A percentile compares a stretch with the other conserved stretches of the same genome.
These are phyloP conservation scores for Tychaedon coryphoeus DNA, from an alignment of 2,113 vertebrate species.

Conservation along the genomic window DNA sequence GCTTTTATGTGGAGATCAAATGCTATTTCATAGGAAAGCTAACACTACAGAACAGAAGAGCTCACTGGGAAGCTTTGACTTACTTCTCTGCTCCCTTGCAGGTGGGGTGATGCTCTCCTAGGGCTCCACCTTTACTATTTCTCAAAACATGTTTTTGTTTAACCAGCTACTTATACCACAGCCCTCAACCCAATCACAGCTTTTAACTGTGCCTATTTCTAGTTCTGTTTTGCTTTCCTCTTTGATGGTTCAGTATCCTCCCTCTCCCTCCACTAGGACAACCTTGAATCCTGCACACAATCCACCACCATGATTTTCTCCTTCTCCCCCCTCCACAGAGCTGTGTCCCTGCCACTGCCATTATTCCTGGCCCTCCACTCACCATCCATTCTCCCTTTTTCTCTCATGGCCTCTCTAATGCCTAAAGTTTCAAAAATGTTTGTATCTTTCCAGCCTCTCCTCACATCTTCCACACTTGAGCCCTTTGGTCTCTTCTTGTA, in stretches of 20 bases:
- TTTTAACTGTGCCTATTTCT: background rate
- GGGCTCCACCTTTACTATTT: background rate
- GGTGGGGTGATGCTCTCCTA: background rate
- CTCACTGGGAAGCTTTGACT: background rate
- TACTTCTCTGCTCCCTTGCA: background rate
- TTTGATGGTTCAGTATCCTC: background rate
- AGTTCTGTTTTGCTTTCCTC: background rate
- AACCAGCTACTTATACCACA: background rate
- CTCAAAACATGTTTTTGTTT: background rate
- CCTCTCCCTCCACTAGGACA: background rate
- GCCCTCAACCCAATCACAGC: background rate
- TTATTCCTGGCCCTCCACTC: background rate
- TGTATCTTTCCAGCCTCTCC: background rate
- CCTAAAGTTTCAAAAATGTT: background rate
- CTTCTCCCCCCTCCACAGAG: background rate
- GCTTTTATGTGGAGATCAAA: constrained; percentile 34
- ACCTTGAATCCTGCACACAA: background rate
- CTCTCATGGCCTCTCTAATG: background rate
- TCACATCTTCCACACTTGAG: background rate
- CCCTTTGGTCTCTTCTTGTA: background rate
- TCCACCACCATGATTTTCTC: background rate
- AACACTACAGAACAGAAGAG: background rate
- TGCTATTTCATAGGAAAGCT: background rate
- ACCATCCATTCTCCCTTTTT: background rate
- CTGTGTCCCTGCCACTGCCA: background rate